These are phyloP conservation scores for Tetrax tetrax DNA, from an alignment of 2,113 vertebrate species.

Conservation along the genomic window DNA sequence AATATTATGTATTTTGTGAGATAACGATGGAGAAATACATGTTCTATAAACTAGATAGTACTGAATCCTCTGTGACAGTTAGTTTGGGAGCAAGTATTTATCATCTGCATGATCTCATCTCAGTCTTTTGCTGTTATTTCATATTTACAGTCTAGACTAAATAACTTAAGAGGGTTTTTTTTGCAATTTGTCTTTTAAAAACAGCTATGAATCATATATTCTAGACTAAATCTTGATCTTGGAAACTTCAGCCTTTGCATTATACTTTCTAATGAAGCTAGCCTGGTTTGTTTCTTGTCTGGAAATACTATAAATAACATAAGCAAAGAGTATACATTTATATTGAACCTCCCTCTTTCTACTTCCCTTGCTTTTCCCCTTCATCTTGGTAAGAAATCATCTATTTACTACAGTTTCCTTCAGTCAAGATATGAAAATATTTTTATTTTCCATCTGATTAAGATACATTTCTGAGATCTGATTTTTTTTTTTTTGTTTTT, in stretches of 20 bases:
- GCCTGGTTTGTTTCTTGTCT: slow-evolving; percentile 16
- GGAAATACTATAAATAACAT: slow-evolving; percentile 21
- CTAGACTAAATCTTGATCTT: slow-evolving; percentile 35
- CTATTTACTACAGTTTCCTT: not conserved
- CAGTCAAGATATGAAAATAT: not conserved
- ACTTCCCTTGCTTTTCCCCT: not conserved
- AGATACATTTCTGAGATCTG: not conserved
- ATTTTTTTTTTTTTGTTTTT: not conserved
- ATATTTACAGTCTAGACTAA: slow-evolving; percentile 46
- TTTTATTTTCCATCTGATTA: not conserved
- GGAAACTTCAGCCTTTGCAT: slow-evolving; percentile 19
- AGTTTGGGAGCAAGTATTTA: slow-evolving; percentile 16
- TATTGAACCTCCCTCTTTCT: not conserved
- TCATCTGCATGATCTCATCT: slow-evolving; percentile 30
- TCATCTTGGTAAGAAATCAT: not conserved
- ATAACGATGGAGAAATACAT: not conserved
- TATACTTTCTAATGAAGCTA: slow-evolving; percentile 57
- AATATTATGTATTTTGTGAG: not conserved
- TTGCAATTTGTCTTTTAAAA: slow-evolving; percentile 55
- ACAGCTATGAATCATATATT: slow-evolving; percentile 45
- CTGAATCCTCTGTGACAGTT: not conserved
- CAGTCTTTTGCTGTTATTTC: slow-evolving; percentile 28
- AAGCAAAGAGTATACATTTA: not conserved
- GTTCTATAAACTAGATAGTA: not conserved
- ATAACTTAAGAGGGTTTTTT: slow-evolving; percentile 59